Evolutionary conservation across 2,113 vertebrate genomes (phyloP).

Genomic region (Orthonyx spaldingii): DNA sequence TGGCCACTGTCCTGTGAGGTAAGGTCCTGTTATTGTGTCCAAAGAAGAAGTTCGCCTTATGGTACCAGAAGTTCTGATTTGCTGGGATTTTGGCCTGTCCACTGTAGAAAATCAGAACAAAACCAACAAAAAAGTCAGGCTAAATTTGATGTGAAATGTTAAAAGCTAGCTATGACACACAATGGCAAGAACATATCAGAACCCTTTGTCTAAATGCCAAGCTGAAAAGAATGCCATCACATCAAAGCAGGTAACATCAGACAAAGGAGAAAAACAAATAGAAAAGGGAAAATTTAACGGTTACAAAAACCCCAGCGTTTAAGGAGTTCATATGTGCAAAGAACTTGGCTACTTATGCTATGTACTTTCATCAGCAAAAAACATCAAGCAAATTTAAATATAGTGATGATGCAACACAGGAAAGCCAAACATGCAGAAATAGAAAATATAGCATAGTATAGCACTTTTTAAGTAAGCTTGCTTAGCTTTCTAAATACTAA

Average conservation of each 20-base stretch:
- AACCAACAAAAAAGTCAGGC: constrained; percentile 42
- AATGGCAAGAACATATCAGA: constrained; percentile 10
- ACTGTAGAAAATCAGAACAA: constrained; percentile 70
- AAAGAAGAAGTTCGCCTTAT: constrained; percentile 90
- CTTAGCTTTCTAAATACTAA: neutral
- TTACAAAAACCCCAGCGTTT: neutral
- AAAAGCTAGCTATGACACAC: constrained; percentile 34
- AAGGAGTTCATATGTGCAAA: neutral
- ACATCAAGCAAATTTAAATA: neutral
- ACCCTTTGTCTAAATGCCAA: neutral
- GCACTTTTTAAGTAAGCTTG: neutral
- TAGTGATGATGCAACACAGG: neutral
- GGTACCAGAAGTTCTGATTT: constrained; percentile 82
- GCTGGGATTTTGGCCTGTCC: constrained; percentile 87
- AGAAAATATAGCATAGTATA: neutral
- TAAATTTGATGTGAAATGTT: constrained; percentile 13
- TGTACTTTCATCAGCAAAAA: neutral
- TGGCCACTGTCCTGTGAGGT: constrained; percentile 98
- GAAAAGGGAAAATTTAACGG: neutral
- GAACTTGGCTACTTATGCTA: neutral
- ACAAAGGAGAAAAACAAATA: neutral
- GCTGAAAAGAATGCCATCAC: neutral
- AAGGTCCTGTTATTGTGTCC: constrained; percentile 93
- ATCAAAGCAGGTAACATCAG: neutral
- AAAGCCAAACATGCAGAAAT: neutral